Conservation (phyloP, 2,113 vertebrate genomes). For the Strix aluco region DNA sequence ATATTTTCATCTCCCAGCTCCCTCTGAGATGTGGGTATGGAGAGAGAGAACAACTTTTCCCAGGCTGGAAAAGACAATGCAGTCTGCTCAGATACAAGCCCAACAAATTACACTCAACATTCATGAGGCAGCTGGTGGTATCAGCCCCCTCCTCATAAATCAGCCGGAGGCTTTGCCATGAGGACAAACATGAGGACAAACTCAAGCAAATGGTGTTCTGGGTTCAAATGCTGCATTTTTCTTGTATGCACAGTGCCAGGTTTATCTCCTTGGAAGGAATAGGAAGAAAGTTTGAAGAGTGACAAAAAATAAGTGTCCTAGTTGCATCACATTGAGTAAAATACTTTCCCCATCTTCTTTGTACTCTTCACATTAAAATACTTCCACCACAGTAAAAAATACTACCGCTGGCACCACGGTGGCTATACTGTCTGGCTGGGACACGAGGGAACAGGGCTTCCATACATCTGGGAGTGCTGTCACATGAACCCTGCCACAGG, state of each 20-base stretch:
- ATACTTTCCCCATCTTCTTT: background rate
- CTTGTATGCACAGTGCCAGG: fast-evolving
- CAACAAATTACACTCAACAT: background rate
- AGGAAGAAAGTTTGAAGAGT: background rate
- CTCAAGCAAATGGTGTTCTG: background rate
- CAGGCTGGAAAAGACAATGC: background rate
- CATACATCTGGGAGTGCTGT: background rate
- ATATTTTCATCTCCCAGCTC: background rate
- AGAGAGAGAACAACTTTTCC: background rate
- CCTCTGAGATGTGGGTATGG: background rate
- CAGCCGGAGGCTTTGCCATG: background rate
- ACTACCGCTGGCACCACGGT: background rate
- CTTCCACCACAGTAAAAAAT: background rate
- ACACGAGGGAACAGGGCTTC: background rate
- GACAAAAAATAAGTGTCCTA: background rate
- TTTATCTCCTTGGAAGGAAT: background rate
- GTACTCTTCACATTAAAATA: background rate
- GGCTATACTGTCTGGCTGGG: background rate
- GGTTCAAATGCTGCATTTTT: background rate
- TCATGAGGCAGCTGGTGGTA: background rate
- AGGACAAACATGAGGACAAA: background rate
- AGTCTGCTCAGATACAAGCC: background rate
- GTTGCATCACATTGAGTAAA: background rate
- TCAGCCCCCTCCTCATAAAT: background rate
- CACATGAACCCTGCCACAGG: fast-evolving